Conservation (phyloP, 2,113 vertebrate genomes). For the Romanogobio albipinnatus region DNA sequence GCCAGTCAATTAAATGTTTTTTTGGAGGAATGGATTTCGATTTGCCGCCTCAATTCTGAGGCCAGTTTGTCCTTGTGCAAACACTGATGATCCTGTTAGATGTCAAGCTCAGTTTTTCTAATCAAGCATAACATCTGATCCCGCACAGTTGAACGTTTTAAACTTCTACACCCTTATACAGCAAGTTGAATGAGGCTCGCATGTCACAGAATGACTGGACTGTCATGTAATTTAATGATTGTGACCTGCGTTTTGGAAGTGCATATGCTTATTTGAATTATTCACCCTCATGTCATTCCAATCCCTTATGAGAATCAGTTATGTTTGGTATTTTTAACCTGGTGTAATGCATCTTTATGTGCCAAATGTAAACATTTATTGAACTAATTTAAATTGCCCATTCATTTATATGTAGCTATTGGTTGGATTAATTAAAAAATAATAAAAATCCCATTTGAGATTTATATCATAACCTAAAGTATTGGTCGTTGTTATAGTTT, state of each 20-base stretch:
- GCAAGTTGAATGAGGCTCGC: neutral
- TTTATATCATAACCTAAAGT: neutral
- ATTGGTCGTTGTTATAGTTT: neutral
- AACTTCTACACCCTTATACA: neutral
- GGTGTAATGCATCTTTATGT: neutral
- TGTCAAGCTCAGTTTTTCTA: constrained; percentile 19
- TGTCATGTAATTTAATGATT: neutral
- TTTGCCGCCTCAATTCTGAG: constrained; percentile 22
- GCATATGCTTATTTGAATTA: neutral
- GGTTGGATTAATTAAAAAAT: too few species aligned
- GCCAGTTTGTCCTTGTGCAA: constrained; percentile 17
- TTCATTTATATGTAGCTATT: neutral
- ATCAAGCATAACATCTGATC: constrained; percentile 7
- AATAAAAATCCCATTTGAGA: too few species aligned
- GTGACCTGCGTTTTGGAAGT: neutral
- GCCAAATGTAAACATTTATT: neutral
- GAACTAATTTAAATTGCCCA: neutral
- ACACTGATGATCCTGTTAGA: constrained; percentile 18
- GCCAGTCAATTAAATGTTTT: constrained; percentile 33
- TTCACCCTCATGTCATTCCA: neutral
- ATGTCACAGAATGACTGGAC: neutral
- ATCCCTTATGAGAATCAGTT: neutral
- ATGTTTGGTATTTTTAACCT: neutral
- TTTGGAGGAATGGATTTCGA: constrained; percentile 1
- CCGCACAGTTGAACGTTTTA: neutral